Evolutionary conservation across 2,888 invertebrate genomes (phyloP), one percentile per base, ranked within the genome.

Genomic region (Quadroppia sp.): DNA sequence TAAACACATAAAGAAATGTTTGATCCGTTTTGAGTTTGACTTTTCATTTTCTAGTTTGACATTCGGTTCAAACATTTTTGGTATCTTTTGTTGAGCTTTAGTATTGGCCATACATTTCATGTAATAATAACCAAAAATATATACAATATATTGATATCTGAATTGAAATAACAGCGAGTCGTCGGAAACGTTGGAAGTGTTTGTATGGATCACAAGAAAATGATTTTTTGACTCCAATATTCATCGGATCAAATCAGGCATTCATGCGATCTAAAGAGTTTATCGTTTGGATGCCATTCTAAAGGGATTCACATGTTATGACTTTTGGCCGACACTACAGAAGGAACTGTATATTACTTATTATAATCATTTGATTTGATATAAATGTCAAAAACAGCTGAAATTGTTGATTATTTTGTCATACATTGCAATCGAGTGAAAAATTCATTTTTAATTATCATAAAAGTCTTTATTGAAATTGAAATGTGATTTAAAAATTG

Each of bases 191-290:
- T 28, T n/a, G 32, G 20, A 48, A 48, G 15, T 48, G 20, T 48
- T 32, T 61, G 28, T 61, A 15, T 32, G 59, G 11, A 67, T 61
- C 17, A 30, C n/a, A 28, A 30, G 9, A n/a, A 36, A 67, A 67
- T 67, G 4, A 40, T 36, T 67, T n/a, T 67, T 36, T 67, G 67
- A 67, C 42, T 67, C 67, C 42, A 67, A 67, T 67, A 67, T 67
- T 67, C 40, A 67, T 40, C 32, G 67, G 36, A 36, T 67, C 40
- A 67, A 67, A 40, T 67, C 40, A 67, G 25, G 32, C 67, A 67
- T 67, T 67, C 67, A 67, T 40, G 67, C 67, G 67, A 67, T 67
- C 23, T 67, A 67, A 67, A 67, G 42, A 67, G 67, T 67, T 67
- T 67, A 67, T 67, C 67, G 67, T 42, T 20, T 25, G 67, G 13